These are phyloP conservation scores for Ophioderma brevispina DNA, from an alignment of 35 echinoderm and acorn worm species.

Conservation along the genomic window DNA sequence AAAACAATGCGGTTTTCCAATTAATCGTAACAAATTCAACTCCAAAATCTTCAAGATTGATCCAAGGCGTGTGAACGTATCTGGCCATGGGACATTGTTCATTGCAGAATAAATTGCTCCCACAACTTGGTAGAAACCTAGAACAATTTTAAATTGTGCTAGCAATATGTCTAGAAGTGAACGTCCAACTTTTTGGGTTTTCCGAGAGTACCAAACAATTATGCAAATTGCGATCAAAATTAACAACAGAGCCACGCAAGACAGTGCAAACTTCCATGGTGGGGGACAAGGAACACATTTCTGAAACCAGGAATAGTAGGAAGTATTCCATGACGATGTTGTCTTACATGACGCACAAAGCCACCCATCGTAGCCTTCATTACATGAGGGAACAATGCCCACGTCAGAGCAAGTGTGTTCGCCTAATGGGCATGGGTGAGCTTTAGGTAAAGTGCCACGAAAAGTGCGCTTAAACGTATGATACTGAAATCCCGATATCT, in stretches of 20 bases:
- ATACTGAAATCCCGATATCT: not conserved
- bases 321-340: not conserved
- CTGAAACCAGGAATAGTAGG: conserved; percentile 11
- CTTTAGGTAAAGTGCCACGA: conserved; percentile 1
- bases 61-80: not conserved
- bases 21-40: conserved; percentile 7
- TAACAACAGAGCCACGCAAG: not conserved
- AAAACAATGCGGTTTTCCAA: conserved; percentile 32
- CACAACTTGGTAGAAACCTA: conserved; percentile 33
- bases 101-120: conserved; percentile 38
- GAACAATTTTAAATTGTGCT: conserved; percentile 35
- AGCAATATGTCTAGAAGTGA: not conserved
- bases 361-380: conserved; percentile 32
- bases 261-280: not conserved
- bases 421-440: conserved; percentile 19
- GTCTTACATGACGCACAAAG: conserved; percentile 27
- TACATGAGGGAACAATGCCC: not conserved
- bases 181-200: not conserved
- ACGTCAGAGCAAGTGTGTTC: not conserved
- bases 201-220: conserved; percentile 15
- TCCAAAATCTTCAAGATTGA: conserved; percentile 7
- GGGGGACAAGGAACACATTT: conserved; percentile 20
- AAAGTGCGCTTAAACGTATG: conserved; percentile 19
- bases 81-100: conserved; percentile 22
- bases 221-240: not conserved